Evolutionary conservation across 2,113 vertebrate genomes (phyloP), one percentile per base, ranked within the genome.

Genomic region (Rhinolophus ferrumequinum): DNA sequence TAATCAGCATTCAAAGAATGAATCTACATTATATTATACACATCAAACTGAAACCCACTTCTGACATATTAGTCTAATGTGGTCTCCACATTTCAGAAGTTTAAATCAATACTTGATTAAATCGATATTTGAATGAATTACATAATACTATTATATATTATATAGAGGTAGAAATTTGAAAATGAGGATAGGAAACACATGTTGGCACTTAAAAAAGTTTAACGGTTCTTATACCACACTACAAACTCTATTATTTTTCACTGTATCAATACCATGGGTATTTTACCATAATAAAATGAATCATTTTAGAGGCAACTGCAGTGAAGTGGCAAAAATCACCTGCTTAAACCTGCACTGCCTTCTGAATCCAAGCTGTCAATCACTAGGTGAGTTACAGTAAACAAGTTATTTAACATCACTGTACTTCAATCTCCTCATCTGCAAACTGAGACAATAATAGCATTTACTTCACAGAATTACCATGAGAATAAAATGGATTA

Each of bases 221-320:
- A 93, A 47, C 62, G 33, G 14, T 54, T 54, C 52, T 54, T 12
- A 54, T 54, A 60, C 5, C 35, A 90, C 52, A 54, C 15, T 56
- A 38, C 5, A 79, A 94, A 83, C 33, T 89, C 52, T 58, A 56
- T 56, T 77, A 64, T 92, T 79, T 84, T 93, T 77, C 85, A 73
- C 6, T 50, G 4, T 44, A 64, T 88, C 44, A 80, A 14, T 64
- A 72, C 14, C 2, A 19, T 21, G 24, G 18, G 28, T 56, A 50
- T 69, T 93, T 92, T 44, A n/a, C 6, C 38, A 64, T 33, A 72
- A 80, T 72, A 92, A 76, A 89, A 94, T 9, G 79, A 14, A 54
- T 95, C 8, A 67, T 76, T 91, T 83, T 62, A 62, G 72, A 93
- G 26, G 26, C 5, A 84, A 70, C 5, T 52, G 4, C 6, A 95